Conservation (phyloP, 2,888 invertebrate species). For the Chalcis sispes region DNA sequence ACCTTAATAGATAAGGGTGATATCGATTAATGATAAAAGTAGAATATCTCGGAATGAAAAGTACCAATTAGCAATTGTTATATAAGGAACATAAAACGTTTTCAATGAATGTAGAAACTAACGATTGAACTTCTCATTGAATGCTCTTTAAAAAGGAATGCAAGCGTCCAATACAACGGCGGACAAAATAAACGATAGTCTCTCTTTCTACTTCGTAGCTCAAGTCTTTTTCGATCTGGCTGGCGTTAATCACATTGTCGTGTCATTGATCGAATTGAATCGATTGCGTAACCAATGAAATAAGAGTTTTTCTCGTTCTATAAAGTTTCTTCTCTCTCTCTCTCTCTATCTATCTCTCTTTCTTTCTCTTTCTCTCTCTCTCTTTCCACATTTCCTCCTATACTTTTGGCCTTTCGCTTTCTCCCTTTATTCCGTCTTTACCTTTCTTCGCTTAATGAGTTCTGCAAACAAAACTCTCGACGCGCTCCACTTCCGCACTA, state of each 20-base stretch:
- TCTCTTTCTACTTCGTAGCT: too few relatives aligned
- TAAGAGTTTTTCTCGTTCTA: neutral
- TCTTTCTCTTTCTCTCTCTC: neutral
- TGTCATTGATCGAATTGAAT: neutral
- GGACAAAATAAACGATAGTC: too few relatives aligned
- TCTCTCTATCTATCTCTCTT: neutral
- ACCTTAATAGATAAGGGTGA: too few relatives aligned
- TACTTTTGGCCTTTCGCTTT: slow-evolving; percentile 7
- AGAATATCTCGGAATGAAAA: too few relatives aligned
- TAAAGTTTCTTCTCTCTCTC: neutral
- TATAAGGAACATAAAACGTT: too few relatives aligned
- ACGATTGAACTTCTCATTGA: too few relatives aligned
- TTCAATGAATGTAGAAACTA: too few relatives aligned
- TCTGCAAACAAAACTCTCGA: slow-evolving; percentile 53
- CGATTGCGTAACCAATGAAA: slow-evolving; percentile 33
- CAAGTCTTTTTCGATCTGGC: neutral
- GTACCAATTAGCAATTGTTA: too few relatives aligned
- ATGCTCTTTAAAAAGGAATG: too few relatives aligned
- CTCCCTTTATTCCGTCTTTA: slow-evolving; percentile 20
- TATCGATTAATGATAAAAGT: too few relatives aligned
- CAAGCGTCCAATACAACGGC: too few relatives aligned
- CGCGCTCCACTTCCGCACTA: slow-evolving; percentile 49
- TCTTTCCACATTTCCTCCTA: neutral
- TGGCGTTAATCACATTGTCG: slow-evolving; percentile 28
- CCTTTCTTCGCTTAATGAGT: slow-evolving; percentile 45